Evolutionary conservation across 2,888 invertebrate species (phyloP).

Genomic region (Platycnemis pennipes): DNA sequence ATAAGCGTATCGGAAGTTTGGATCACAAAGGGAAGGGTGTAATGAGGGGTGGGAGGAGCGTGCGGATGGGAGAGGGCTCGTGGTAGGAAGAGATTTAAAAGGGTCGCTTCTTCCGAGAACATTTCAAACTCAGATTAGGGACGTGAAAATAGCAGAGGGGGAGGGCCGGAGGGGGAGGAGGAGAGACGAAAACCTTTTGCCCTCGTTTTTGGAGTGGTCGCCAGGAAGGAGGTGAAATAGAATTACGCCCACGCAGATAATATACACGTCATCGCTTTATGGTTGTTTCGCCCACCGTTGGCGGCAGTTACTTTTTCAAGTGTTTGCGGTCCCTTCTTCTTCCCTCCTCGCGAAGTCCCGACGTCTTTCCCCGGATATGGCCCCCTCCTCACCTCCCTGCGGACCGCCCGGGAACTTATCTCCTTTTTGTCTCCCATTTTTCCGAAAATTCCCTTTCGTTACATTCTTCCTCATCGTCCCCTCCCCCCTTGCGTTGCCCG

Average conservation of each 20-base stretch:
- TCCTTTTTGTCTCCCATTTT: neutral
- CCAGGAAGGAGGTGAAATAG: neutral
- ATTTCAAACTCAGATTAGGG: conserved; percentile 36
- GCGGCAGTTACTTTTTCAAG: neutral
- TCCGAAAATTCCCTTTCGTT: neutral
- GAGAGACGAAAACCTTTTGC: neutral
- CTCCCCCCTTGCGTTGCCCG: neutral
- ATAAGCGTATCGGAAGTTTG: conserved; percentile 36
- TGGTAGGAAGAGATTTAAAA: neutral
- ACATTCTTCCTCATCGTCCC: neutral
- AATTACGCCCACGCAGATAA: neutral
- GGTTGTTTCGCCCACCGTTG: neutral
- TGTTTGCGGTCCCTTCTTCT: neutral
- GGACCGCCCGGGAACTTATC: neutral
- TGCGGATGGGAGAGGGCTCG: neutral
- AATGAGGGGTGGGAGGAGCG: neutral
- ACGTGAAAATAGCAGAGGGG: neutral
- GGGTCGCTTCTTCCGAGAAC: conserved; percentile 1
- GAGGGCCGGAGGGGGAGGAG: neutral
- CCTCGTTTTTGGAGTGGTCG: neutral
- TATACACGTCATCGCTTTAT: neutral
- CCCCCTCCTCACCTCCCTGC: neutral
- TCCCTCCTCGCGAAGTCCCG: neutral
- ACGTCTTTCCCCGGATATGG: neutral
- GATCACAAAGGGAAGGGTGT: conserved; percentile 8